Conservation (phyloP, 2,888 invertebrate species). For the Abrostola tripartita region DNA sequence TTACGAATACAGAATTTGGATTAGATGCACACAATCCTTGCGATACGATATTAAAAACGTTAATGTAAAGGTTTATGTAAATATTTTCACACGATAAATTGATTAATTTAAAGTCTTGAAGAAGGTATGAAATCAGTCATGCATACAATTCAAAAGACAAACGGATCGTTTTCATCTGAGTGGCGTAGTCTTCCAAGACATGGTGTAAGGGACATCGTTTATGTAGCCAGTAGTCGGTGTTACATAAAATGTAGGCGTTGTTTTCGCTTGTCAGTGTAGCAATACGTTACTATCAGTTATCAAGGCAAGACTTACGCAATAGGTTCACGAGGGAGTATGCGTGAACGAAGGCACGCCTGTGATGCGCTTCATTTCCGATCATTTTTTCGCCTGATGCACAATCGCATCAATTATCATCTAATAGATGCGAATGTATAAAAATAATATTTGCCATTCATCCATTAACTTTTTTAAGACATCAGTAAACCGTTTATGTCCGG, state of each 20-base stretch:
- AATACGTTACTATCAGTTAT: constrained; percentile 79
- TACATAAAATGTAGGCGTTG: constrained; percentile 77
- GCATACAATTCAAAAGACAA: too few species aligned
- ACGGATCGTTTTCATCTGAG: constrained; percentile 28
- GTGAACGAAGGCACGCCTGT: constrained; percentile 52
- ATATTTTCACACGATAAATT: not conserved
- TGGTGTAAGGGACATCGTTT: constrained; percentile 52
- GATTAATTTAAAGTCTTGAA: constrained; percentile 3
- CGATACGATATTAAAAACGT: too few species aligned
- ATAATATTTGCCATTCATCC: too few species aligned
- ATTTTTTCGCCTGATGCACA: constrained; percentile 39
- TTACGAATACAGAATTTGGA: not conserved
- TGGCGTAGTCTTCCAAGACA: constrained; percentile 37
- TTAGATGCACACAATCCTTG: too few species aligned
- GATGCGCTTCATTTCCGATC: constrained; percentile 57
- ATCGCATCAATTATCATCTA: constrained; percentile 16
- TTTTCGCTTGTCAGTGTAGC: constrained; percentile 75
- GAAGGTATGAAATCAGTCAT: constrained; percentile 10
- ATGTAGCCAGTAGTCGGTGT: constrained; percentile 56
- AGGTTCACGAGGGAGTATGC: constrained; percentile 65
- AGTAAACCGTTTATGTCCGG: too few species aligned
- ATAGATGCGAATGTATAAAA: not conserved
- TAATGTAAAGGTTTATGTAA: constrained; percentile 1
- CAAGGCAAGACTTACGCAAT: constrained; percentile 74
- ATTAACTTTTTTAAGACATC: too few species aligned